phyloP scores from a whole-genome alignment of 2,113 vertebrate genomes.

The Mirounga angustirostris region DNA sequence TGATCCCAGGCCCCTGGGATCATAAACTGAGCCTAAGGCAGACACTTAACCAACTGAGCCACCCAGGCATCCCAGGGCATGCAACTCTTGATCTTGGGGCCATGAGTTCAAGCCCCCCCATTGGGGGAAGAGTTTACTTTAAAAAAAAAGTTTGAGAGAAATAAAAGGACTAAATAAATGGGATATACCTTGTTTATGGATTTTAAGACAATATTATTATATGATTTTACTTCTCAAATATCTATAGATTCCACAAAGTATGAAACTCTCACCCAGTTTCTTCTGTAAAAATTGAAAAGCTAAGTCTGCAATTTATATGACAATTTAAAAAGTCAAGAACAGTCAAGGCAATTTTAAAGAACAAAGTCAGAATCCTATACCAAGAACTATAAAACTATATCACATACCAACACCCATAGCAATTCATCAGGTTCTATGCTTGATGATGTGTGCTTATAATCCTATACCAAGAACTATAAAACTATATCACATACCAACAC shows the following conservation, averaged over 20 bases:
- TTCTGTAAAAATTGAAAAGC: background rate
- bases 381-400: background rate
- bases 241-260: background rate
- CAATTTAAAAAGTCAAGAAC: slow-evolving; percentile 1
- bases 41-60: no score
- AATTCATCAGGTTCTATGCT: background rate
- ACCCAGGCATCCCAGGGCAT: background rate
- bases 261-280: background rate
- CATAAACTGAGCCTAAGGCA: no score
- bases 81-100: background rate
- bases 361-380: background rate
- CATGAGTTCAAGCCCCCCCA: background rate
- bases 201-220: background rate
- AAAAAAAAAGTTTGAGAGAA: background rate
- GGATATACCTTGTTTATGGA: background rate
- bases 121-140: background rate
- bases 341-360: background rate
- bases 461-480: background rate
- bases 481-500: background rate
- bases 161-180: background rate
- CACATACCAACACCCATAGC: background rate
- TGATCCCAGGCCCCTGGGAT: no score
- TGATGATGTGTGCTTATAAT: background rate
- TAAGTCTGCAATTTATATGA: background rate
- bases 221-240: background rate